Evolutionary conservation across 2,113 vertebrate species (phyloP).

Genomic region (Sterna hirundo): DNA sequence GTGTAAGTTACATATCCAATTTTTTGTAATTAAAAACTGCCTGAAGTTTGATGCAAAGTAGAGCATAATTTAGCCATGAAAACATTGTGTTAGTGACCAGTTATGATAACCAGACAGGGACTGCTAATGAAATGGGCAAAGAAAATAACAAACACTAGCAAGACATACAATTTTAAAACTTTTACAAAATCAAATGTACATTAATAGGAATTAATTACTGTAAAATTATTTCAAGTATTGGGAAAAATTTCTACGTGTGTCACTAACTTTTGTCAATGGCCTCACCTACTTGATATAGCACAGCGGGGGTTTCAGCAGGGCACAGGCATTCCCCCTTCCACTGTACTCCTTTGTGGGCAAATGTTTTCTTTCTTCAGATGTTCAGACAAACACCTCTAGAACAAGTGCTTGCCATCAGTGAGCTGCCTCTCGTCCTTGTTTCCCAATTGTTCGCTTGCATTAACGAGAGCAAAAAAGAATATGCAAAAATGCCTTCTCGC

Average conservation of each 20-base stretch:
- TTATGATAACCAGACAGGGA: neutral
- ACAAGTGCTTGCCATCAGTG: neutral
- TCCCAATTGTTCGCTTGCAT: neutral
- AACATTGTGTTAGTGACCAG: neutral
- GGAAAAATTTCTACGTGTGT: neutral
- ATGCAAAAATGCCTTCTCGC: neutral
- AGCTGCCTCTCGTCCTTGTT: neutral
- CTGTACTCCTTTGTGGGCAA: neutral
- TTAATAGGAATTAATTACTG: neutral
- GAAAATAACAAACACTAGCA: neutral
- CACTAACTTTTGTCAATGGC: neutral
- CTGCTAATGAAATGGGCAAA: neutral
- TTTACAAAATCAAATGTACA: neutral
- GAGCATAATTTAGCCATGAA: neutral
- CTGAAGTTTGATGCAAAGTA: neutral
- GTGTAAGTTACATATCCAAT: neutral
- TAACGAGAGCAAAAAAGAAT: neutral
- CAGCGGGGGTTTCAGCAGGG: neutral
- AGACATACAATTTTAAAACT: neutral
- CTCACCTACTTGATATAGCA: neutral
- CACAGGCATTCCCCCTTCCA: neutral
- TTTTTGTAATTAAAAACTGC: neutral
- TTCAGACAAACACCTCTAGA: neutral
- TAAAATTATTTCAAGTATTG: neutral
- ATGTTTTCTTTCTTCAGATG: neutral